Evolutionary conservation across 2,888 invertebrate species (phyloP), one percentile per base, ranked within the genome.

Genomic region (Tuta absoluta): DNA sequence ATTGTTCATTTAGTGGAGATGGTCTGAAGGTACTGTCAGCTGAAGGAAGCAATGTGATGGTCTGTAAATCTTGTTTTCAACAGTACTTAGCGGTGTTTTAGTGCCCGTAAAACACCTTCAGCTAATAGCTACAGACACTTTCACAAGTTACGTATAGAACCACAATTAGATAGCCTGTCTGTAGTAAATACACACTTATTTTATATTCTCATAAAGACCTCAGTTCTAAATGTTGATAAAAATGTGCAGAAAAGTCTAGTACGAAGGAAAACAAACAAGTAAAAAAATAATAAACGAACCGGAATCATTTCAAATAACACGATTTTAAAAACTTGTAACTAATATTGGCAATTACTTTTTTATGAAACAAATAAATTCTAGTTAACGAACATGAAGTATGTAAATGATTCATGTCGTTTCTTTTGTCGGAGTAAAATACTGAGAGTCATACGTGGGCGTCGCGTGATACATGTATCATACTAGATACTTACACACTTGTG

Each of bases 351-450:
- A 56, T 56, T 56, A 56, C 56, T 33, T 56, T 56, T 56, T 56
- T 28, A 33, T 24, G 56, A 33, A 56, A 56, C 56, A n/a, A 17
- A 56, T 28, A 24, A 33, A 53, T 23, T 23, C 11, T 23, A 24
- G 14, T 23, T 28, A 23, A 28, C 23, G 10, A 24, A n/a, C 12
- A 24, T 11, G 11, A 49, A 21, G 17, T 33, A 17, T 11, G 56
- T 56, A 64, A 37, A 23, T 53, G 61, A 63, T 66, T 63, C 66
- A 66, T 64, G 49, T 53, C 23, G 60, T 58, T 28, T 53, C 64
- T 5, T 17, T 56, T 56, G 33, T 33, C 28, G 56, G 56, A 33
- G 24, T 56, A 19, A 59, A 45, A 41, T 45, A 23, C 21, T 28
- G 53, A 28, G 28, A 11, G n/a, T 28, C 33, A n/a, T 56, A 19